Base-by-base conservation (phyloP, 2,888 invertebrate species). In the Belgica antarctica region DNA sequence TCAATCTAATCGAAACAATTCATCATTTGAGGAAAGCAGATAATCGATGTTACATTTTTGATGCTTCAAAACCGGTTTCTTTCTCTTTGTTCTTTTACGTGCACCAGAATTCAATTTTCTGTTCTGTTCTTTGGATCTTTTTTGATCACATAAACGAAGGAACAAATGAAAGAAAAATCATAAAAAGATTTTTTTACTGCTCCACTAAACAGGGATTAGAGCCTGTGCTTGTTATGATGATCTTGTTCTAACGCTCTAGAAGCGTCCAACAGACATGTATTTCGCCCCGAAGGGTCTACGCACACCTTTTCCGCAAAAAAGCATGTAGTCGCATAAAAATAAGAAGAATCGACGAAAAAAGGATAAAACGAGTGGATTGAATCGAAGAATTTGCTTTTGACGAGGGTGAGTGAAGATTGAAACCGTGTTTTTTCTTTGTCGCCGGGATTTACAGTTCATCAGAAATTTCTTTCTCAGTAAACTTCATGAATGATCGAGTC, bases 141-240 rank as follows among this genome's bases (percentile, higher is more conserved):
- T 31, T 31, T 31, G 34, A 52, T 52, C 52, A 52, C 17, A 31
- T 31, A 31, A n/a, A n/a, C 17, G 52, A 52, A 19, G 52, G 52
- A 52, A 52, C 22, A 52, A 19, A 17, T 52, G 52, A 52, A 52
- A 17, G n/a, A n/a, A 41, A 41, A 41, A 41, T 41, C 41, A 41
- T 41, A 52, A 52, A 52, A 22, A 52, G 52, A 52, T 52, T 52
- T n/a, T 41, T 52, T 52, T 52, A 52, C 19, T 52, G 52, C 52
- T 52, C 52, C 52, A 52, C 5, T 52, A 52, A n/a, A 15, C 41
- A 52, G 52, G 52, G 52, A 22, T 52, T 52, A 19, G 52, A 22
- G 17, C 19, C 15, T 3, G 52, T 52, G 7, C 22, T 46, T n/a
- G 15, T 15, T n/a, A 12, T 15, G 41, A 41, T 41, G 41, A 41